Conservation (phyloP, 2,888 invertebrate species). For the Drosophila glabriapex region DNA sequence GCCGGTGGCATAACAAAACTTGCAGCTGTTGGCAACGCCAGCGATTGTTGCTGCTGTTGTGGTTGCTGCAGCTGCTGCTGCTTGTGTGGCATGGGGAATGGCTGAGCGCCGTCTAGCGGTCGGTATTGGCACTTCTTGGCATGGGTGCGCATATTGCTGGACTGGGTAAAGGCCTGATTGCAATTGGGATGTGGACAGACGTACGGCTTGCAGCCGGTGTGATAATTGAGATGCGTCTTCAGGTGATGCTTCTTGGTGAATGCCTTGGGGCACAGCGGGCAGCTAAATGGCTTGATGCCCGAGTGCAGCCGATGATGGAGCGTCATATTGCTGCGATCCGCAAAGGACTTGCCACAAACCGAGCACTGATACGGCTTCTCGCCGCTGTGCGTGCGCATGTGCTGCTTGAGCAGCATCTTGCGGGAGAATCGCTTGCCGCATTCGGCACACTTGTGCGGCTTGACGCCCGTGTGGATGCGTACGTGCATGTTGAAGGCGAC, state of each 20-base stretch:
- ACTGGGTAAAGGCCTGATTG: slow-evolving; percentile 92
- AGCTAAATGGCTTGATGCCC: slow-evolving; percentile 91
- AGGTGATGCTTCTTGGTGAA: slow-evolving; percentile 95
- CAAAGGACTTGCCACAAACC: slow-evolving; percentile 93
- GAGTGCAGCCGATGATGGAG: slow-evolving; percentile 92
- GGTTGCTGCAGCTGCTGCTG: slow-evolving; percentile 23
- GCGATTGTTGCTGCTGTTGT: slow-evolving; percentile 29
- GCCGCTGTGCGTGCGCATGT: slow-evolving; percentile 92
- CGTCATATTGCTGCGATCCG: slow-evolving; percentile 94
- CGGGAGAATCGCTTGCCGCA: slow-evolving; percentile 94
- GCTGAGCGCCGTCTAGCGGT: slow-evolving; percentile 66
- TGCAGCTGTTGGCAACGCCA: slow-evolving; percentile 51
- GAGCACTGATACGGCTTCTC: slow-evolving; percentile 93
- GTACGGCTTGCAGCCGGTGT: slow-evolving; percentile 93
- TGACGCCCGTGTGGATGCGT: slow-evolving; percentile 92
- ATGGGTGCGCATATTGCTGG: slow-evolving; percentile 95
- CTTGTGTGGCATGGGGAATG: slow-evolving; percentile 41
- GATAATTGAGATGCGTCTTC: slow-evolving; percentile 93
- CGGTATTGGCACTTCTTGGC: slow-evolving; percentile 90
- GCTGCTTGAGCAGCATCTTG: slow-evolving; percentile 94
- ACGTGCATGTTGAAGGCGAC: slow-evolving; percentile 96
- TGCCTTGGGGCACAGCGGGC: slow-evolving; percentile 88
- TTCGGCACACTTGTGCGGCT: slow-evolving; percentile 91
- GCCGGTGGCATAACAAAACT: slow-evolving; percentile 54
- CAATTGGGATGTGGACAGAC: slow-evolving; percentile 89